These are phyloP conservation scores for Phaetusa simplex DNA, from an alignment of 2,113 vertebrate species.

Conservation along the genomic window DNA sequence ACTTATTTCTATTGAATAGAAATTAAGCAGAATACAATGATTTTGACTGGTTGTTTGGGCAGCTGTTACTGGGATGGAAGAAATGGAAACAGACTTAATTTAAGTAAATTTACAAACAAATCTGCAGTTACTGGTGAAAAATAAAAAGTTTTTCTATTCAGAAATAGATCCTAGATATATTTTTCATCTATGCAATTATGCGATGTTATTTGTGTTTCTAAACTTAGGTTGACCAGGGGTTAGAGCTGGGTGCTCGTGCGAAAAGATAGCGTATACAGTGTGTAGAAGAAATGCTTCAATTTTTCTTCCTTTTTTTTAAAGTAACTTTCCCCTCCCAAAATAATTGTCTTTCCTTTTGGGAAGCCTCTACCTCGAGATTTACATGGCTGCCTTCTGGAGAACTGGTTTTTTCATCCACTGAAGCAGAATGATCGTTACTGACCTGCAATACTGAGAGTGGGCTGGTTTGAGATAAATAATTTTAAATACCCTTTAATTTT, in stretches of 20 bases:
- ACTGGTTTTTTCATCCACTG: not conserved
- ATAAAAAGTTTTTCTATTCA: not conserved
- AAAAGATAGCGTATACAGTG: rapidly evolving
- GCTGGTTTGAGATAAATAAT: not conserved
- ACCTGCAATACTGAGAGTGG: not conserved
- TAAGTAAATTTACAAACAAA: constrained; percentile 46
- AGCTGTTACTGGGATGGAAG: constrained; percentile 16
- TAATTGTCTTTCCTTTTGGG: not conserved
- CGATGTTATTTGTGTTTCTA: not conserved
- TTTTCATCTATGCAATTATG: not conserved
- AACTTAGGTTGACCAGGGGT: not conserved
- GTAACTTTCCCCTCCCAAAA: not conserved
- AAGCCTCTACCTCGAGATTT: not conserved
- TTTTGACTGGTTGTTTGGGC: constrained; percentile 28
- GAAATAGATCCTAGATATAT: not conserved
- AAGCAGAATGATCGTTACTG: not conserved
- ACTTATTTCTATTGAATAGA: constrained; percentile 45
- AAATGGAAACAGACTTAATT: constrained; percentile 38
- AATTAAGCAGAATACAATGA: constrained; percentile 39
- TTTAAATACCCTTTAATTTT: not conserved
- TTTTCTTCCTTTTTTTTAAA: not conserved
- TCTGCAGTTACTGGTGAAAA: constrained; percentile 21
- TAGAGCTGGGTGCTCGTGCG: not conserved
- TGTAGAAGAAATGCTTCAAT: not conserved
- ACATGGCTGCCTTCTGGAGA: not conserved